phyloP scores from a whole-genome alignment of 2,113 vertebrate species.

The Phrynosoma platyrhinos region DNA sequence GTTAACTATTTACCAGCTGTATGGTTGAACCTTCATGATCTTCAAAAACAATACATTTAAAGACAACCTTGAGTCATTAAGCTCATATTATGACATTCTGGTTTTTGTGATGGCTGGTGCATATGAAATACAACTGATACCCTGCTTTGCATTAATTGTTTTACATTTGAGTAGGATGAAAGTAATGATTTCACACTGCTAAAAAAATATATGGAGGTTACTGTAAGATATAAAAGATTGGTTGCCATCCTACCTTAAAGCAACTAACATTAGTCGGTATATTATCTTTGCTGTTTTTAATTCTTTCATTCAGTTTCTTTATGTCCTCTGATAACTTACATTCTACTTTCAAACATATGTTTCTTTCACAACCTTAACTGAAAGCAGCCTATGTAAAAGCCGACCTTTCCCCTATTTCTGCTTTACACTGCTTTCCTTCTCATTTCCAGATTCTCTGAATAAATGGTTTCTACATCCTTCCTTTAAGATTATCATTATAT shows the following conservation, averaged over 20 bases:
- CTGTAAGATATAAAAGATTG: background rate
- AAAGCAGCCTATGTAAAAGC: too few species aligned
- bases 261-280: background rate
- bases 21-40: background rate
- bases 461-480: too few species aligned
- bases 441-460: too few species aligned
- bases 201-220: background rate
- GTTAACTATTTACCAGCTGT: background rate
- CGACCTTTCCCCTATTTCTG: too few species aligned
- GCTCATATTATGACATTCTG: background rate
- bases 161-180: background rate
- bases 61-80: background rate
- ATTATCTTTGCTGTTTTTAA: too few species aligned
- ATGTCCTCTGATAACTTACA: too few species aligned
- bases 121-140: background rate
- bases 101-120: background rate
- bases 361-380: too few species aligned
- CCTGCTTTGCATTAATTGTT: background rate
- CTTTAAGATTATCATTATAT: background rate
- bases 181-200: background rate
- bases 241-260: background rate
- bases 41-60: background rate
- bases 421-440: too few species aligned
- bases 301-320: too few species aligned
- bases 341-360: too few species aligned